Conservation (phyloP, 2,113 vertebrate genomes). For the Mastomys coucha region DNA sequence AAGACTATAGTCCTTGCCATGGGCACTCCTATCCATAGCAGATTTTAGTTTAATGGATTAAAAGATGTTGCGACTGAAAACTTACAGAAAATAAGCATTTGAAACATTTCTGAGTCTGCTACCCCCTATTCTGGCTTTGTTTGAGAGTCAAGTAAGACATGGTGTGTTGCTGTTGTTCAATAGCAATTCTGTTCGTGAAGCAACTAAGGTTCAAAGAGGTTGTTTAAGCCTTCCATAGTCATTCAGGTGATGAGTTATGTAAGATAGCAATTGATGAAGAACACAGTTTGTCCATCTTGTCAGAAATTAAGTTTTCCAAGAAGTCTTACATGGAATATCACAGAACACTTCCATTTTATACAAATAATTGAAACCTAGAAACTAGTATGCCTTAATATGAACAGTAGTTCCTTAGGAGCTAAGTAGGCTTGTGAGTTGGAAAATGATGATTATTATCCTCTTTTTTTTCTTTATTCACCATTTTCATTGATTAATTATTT, state of each 20-base stretch:
- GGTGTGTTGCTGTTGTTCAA: not conserved
- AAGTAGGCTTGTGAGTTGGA: not conserved
- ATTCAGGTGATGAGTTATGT: not conserved
- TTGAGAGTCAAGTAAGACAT: not conserved
- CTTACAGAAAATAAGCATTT: not conserved
- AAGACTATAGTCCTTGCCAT: not conserved
- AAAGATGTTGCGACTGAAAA: not conserved
- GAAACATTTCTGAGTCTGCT: not conserved
- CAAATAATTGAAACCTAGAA: not conserved
- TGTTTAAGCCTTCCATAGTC: not conserved
- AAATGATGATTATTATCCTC: not conserved
- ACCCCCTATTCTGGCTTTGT: not conserved
- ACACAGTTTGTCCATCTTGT: not conserved
- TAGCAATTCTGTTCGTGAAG: slow-evolving; percentile 4
- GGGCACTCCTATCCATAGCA: not conserved
- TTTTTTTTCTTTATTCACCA: no score
- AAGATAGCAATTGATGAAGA: not conserved
- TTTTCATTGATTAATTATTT: no score
- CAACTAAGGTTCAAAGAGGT: not conserved
- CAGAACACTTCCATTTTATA: not conserved
- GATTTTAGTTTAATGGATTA: not conserved
- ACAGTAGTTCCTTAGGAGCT: not conserved
- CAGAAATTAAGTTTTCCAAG: not conserved
- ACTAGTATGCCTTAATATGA: not conserved
- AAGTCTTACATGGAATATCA: not conserved